Base-by-base conservation (phyloP, 2,888 invertebrate species). In the Ectropis crepuscularia region DNA sequence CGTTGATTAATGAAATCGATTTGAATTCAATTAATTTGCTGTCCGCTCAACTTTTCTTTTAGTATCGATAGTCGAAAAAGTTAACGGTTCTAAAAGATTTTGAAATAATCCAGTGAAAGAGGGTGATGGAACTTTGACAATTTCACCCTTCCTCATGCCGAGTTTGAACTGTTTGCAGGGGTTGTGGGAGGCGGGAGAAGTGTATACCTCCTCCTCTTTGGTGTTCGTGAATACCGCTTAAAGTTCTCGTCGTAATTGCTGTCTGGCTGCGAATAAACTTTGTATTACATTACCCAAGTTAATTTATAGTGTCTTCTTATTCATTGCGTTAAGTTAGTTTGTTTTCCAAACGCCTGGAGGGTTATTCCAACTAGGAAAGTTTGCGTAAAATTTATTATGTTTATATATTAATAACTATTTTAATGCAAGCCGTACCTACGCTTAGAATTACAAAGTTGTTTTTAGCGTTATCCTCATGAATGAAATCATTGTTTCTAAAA, bases 251-350 rank as follows among this genome's bases (percentile, higher is more conserved):
- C 86, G 85, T 90, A 91, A 92, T 92, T 92, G 88, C 89, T 89
- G 90, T 90, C 89, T 90, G 88, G 87, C 87, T 88, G 79, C 77
- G 86, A 90, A 87, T 90, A 89, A 92, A 91, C 87, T 89, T 90
- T 90, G 89, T 90, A 89, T 90, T 87, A 90, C 89, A 88, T 89
- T 90, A 91, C 86, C 82, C 82, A 80, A 88, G 81, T 88, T 90
- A 88, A 90, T 91, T 90, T 91, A 89, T 90, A 86, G 86, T 87
- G 78, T 83, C 87, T 88, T 88, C 87, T 88, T 89, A 88, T 88
- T 89, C 88, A 89, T 88, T 84, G 85, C 83, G 78, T 77, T 77
- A 79, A 85, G 80, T 86, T 81, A 81, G 81, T 87, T 86, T 83
- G 83, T 85, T 85, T 85, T 81, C 76, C 74, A 79, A 85, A 84